Conservation (phyloP, 2,888 invertebrate species). For the Spicauda simplicius region DNA sequence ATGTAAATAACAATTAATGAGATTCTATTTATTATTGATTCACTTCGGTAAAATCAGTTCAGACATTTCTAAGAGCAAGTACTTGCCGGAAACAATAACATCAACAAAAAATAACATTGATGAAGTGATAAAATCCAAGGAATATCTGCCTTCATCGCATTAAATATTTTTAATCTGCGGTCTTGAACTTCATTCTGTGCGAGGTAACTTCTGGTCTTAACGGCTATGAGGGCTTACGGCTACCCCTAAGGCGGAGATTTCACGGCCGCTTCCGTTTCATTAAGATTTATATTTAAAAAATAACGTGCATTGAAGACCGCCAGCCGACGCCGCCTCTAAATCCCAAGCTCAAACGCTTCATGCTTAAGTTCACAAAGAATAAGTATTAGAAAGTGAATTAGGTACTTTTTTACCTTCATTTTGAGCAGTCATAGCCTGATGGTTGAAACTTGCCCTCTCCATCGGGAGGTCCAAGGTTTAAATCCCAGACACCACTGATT, state of each 20-base stretch:
- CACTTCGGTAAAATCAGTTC: no score
- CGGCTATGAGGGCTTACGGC: neutral
- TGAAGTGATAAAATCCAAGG: no score
- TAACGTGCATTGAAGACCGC: constrained; percentile 53
- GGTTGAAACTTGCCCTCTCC: no score
- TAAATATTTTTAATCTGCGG: constrained; percentile 6
- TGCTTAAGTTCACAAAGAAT: constrained; percentile 36
- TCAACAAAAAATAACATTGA: no score
- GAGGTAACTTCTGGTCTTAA: constrained; percentile 1
- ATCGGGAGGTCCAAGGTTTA: no score
- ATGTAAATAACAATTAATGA: no score
- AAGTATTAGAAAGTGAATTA: neutral
- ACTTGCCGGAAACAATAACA: no score
- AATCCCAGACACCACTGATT: no score
- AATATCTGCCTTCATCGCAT: no score
- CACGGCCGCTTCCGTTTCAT: constrained; percentile 48
- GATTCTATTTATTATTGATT: no score
- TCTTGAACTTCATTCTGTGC: constrained; percentile 2
- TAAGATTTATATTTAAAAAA: constrained; percentile 56
- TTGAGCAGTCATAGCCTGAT: no score
- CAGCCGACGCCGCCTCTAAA: constrained; percentile 48
- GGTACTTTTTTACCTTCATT: constrained; percentile 15
- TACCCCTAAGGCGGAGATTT: constrained; percentile 34
- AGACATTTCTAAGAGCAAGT: no score
- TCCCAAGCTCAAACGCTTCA: constrained; percentile 37